A percentile compares a stretch with the other conserved stretches of the same genome.
Evolutionary conservation across 2,113 vertebrate genomes (phyloP).

Genomic region (Clupea harengus): DNA sequence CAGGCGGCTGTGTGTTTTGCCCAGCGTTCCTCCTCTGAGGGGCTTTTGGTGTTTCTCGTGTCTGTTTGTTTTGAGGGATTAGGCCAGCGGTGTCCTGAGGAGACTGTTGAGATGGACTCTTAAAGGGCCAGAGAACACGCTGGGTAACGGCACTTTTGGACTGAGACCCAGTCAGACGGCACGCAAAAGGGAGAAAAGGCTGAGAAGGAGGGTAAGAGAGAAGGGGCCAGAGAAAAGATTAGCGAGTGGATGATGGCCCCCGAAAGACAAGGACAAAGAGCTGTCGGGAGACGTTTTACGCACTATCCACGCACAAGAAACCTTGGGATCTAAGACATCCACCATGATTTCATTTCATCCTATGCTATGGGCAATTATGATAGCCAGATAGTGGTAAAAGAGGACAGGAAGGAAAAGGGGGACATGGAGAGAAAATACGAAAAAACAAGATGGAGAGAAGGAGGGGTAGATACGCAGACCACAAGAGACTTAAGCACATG

Average conservation of each 20-base stretch:
- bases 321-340: not conserved
- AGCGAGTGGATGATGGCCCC: not conserved
- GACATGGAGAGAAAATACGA: not conserved
- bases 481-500: not conserved
- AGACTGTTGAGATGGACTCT: constrained; percentile 45
- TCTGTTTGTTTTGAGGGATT: constrained; percentile 70
- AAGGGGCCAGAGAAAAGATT: not conserved
- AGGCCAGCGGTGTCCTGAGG: constrained; percentile 56
- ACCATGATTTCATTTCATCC: not conserved
- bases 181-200: not conserved
- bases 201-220: not conserved
- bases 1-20: constrained; percentile 42
- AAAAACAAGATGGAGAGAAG: not conserved
- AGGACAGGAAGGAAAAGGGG: not conserved
- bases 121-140: constrained; percentile 48
- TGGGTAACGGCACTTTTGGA: not conserved
- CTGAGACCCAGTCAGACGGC: not conserved
- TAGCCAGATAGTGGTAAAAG: not conserved
- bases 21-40: constrained; percentile 54
- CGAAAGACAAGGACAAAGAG: not conserved
- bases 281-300: not conserved
- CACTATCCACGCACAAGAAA: not conserved
- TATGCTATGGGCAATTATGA: not conserved
- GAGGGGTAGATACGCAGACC: not conserved
- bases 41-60: constrained; percentile 45